Conservation (phyloP, 2,888 invertebrate species). For the Cryptocephalus moraei region DNA sequence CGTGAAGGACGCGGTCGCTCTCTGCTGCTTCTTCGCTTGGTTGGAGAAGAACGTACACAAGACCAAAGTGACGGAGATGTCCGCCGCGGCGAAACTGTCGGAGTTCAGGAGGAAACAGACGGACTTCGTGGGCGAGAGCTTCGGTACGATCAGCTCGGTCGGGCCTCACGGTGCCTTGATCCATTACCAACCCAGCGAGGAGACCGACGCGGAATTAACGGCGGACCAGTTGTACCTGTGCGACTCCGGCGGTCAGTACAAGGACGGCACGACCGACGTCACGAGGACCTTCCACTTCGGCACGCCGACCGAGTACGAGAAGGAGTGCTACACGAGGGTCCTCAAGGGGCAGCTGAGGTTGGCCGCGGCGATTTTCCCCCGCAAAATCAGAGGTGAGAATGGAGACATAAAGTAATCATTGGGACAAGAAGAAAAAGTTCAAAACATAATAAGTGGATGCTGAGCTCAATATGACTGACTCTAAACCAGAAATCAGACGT, state of each 20-base stretch:
- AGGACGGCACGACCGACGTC: slow-evolving; percentile 91
- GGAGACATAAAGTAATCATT: no score
- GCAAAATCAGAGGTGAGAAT: background rate
- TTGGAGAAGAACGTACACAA: slow-evolving; percentile 61
- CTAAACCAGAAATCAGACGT: no score
- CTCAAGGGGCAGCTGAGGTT: slow-evolving; percentile 71
- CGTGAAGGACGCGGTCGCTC: slow-evolving; percentile 64
- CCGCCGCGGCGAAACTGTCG: slow-evolving; percentile 58
- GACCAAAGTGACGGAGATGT: slow-evolving; percentile 59
- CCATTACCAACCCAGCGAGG: slow-evolving; percentile 73
- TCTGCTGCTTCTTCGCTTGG: slow-evolving; percentile 77
- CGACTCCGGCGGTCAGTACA: slow-evolving; percentile 84
- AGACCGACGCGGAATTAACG: slow-evolving; percentile 61
- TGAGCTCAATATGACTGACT: no score
- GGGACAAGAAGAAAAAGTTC: no score
- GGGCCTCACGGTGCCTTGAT: slow-evolving; percentile 90
- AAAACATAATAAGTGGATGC: no score
- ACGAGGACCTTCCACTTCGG: slow-evolving; percentile 87
- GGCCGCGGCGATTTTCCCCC: background rate
- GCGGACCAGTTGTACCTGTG: slow-evolving; percentile 73
- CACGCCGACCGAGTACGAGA: slow-evolving; percentile 61
- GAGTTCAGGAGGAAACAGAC: slow-evolving; percentile 45
- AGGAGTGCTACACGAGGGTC: slow-evolving; percentile 79
- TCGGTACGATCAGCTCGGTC: slow-evolving; percentile 84
- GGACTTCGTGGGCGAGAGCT: slow-evolving; percentile 84